Conservation (phyloP, 2,888 invertebrate genomes). For the Mimachlamys varia region DNA sequence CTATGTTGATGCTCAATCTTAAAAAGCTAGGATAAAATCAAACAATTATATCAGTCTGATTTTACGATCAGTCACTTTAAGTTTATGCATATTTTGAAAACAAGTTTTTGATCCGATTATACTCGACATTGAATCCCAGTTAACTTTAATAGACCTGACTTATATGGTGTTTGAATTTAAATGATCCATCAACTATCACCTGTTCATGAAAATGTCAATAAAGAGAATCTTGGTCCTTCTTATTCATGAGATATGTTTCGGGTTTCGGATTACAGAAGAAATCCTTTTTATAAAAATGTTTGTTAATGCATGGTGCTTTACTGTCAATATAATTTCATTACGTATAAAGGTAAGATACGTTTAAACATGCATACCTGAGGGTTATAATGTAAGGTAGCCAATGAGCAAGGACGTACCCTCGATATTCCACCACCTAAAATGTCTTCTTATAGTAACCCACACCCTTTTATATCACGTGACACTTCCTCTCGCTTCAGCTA, state of each 20-base stretch:
- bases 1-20: not conserved
- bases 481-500: no score
- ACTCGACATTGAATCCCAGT: not conserved
- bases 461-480: no score
- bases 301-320: not conserved
- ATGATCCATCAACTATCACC: not conserved
- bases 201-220: not conserved
- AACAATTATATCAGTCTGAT: not conserved
- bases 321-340: not conserved
- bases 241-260: not conserved
- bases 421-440: no score
- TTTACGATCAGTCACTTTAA: not conserved
- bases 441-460: no score
- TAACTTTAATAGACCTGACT: not conserved
- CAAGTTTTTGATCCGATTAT: not conserved
- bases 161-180: not conserved
- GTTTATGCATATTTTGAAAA: not conserved
- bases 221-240: not conserved
- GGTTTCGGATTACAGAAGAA: not conserved
- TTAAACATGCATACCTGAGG: not conserved
- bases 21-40: not conserved
- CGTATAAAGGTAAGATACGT: not conserved
- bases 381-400: no score
- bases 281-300: not conserved
- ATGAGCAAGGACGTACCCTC: no score